Evolutionary conservation across 2,113 vertebrate genomes (phyloP).

Genomic region (Paramisgurnus dabryanus): DNA sequence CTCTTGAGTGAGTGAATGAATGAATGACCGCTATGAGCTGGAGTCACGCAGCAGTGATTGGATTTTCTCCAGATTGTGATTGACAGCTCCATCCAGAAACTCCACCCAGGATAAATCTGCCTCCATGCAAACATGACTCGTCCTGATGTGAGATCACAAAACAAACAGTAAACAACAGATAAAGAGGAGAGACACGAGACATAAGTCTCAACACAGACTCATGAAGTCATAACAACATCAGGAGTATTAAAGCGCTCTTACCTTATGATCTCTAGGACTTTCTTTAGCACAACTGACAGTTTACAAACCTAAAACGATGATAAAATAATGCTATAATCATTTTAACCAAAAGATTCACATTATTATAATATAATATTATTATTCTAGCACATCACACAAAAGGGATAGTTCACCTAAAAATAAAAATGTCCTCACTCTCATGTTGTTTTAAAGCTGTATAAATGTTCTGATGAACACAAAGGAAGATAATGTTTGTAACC

Average conservation of each 20-base stretch:
- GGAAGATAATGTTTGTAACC: too few species aligned
- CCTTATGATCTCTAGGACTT: slow-evolving; percentile 85
- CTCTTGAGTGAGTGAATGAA: too few species aligned
- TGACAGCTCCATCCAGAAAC: slow-evolving; percentile 82
- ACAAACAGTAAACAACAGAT: not conserved
- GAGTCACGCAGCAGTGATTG: slow-evolving; percentile 76
- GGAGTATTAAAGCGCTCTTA: slow-evolving; percentile 60
- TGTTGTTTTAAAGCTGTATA: too few species aligned
- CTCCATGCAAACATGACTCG: slow-evolving; percentile 85
- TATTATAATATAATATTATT: too few species aligned
- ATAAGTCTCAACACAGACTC: not conserved
- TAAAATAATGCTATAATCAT: not conserved
- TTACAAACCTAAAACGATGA: slow-evolving; percentile 78
- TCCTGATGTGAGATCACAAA: slow-evolving; percentile 66
- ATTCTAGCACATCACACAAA: too few species aligned
- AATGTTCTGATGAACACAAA: too few species aligned
- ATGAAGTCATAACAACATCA: too few species aligned
- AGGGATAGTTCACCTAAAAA: too few species aligned
- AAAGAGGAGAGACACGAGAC: not conserved
- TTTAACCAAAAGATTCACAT: too few species aligned
- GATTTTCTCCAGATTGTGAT: slow-evolving; percentile 89
- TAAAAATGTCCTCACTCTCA: too few species aligned
- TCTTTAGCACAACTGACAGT: slow-evolving; percentile 82
- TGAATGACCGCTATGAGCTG: not conserved
- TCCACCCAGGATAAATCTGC: slow-evolving; percentile 85